Base-by-base conservation (phyloP, 1,140 invertebrate species). In the Orussus abietinus region DNA sequence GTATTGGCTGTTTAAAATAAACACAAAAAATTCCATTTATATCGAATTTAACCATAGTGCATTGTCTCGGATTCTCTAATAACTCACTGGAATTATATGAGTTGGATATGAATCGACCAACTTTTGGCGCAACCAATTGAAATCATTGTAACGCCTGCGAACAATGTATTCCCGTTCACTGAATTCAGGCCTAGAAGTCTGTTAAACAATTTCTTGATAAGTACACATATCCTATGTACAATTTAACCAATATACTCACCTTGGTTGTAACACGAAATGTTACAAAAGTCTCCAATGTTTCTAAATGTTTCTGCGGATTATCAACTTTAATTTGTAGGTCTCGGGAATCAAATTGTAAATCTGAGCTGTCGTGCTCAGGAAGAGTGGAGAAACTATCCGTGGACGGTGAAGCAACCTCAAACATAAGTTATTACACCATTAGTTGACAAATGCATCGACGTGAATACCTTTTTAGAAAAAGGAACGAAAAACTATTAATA, bases 221-320 rank as follows among this genome's bases (percentile, higher is more conserved):
- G 33, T 37, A 33, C 20, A 22, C 34, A 25, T 30, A 4, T 1
- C 18, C 15, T 10, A 34, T 25, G 11, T 13, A 40, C 1, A 20
- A 4, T 18, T 18, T 30, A 13, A 4, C 20, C 19, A 3, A 36
- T 2, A 15, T 36, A 50, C 47, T 56, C 63, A 83, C 82, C 61
- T 77, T 82, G 1, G 83, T 84, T 10, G 78, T 80, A 15, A 87
- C 77, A 29, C 83, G 71, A 54, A 86, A 88, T 25, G 84, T 84
- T 31, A 88, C 83, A 52, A 81, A 88, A 2, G 84, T 85, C 62
- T 87, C 85, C 49, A 86, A 74, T 0, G 83, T 82, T 49, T 84
- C 83, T 11, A 84, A 74, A 66, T 86, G 83, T 61, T 86, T 88
- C 47, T 87, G 84, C n/a, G 85, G 85, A 71, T 84, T 84, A 48